Evolutionary conservation across 1,140 invertebrate species (phyloP).

Genomic region (Portunus trituberculatus): DNA sequence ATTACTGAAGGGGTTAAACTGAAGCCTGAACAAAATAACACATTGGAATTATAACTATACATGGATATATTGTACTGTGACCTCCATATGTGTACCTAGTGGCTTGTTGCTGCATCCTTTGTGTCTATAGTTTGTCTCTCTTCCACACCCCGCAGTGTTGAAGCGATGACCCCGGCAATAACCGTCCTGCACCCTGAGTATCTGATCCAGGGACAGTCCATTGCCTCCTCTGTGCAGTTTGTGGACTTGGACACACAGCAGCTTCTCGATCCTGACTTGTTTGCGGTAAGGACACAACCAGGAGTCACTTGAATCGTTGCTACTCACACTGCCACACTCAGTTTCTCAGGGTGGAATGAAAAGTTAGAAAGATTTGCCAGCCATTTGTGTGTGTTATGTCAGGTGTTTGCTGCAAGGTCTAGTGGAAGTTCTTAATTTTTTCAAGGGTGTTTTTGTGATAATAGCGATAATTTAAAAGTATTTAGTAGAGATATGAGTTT

Average conservation of each 20-base stretch:
- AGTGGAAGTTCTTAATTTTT: no score
- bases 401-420: no score
- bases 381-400: no score
- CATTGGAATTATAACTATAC: no score
- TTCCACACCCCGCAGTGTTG: background rate
- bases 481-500: no score
- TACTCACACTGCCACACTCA: background rate
- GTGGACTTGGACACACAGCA: background rate
- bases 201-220: background rate
- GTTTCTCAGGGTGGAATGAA: background rate
- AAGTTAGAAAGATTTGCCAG: background rate
- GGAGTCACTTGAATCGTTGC: background rate
- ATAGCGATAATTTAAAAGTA: no score
- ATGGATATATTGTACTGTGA: no score
- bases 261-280: background rate
- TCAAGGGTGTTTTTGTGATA: no score
- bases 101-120: background rate
- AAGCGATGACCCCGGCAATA: background rate
- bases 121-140: no score
- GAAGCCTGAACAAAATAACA: no score
- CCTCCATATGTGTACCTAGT: background rate
- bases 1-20: no score
- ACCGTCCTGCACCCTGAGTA: background rate
- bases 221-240: background rate
- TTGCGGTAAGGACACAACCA: background rate